These are phyloP conservation scores for Ecliptopera silaceata DNA, from an alignment of 2,888 invertebrate species.

Conservation along the genomic window DNA sequence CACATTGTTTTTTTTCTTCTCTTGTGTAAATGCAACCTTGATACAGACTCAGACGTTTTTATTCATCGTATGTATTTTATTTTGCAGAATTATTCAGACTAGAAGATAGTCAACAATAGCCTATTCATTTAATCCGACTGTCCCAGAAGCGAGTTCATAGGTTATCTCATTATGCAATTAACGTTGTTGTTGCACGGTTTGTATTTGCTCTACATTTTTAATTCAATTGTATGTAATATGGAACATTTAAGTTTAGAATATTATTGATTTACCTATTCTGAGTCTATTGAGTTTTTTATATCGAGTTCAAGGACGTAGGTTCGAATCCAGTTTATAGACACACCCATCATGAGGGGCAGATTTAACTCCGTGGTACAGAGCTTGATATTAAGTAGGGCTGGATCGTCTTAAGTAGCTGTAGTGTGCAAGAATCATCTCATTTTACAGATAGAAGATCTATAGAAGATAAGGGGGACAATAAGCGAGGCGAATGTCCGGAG, in stretches of 20 bases:
- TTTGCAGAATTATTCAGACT: constrained; percentile 3
- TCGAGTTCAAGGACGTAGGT: too few species aligned
- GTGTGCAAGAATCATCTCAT: too few species aligned
- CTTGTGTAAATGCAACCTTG: constrained; percentile 52
- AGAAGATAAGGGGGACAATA: constrained; percentile 43
- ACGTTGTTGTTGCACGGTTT: constrained; percentile 21
- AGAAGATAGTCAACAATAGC: constrained; percentile 13
- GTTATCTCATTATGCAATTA: constrained; percentile 34
- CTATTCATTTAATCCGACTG: constrained; percentile 18
- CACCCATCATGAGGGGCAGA: too few species aligned
- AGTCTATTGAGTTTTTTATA: too few species aligned
- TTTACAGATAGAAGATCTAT: too few species aligned
- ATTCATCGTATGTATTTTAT: constrained; percentile 4
- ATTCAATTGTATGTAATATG: constrained; percentile 14
- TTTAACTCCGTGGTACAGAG: too few species aligned
- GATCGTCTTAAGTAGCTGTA: too few species aligned
- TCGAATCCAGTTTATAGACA: too few species aligned
- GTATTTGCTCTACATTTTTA: constrained; percentile 26
- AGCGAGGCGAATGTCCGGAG: constrained; percentile 41
- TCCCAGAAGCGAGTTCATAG: constrained; percentile 27
- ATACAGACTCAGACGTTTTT: constrained; percentile 1
- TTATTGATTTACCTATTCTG: too few species aligned
- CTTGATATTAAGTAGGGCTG: too few species aligned
- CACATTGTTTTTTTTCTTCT: constrained; percentile 46
- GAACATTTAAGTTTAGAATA: neutral